phyloP scores from a whole-genome alignment of 2,888 invertebrate species.

The Watsonalla binaria region DNA sequence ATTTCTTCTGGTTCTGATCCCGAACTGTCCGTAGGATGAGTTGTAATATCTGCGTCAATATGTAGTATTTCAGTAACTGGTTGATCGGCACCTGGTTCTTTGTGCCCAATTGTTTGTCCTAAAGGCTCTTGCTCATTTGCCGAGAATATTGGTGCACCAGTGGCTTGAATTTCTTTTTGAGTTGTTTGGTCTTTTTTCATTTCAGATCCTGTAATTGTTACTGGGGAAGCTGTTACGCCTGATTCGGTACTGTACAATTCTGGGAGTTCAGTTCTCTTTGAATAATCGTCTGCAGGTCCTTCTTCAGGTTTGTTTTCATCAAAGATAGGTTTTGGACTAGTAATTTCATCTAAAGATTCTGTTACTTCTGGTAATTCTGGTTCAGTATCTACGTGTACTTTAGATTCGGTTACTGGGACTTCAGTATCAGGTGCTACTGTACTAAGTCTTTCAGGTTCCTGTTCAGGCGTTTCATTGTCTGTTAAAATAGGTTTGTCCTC shows the following conservation, averaged over 20 bases:
- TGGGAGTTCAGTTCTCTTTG: constrained; percentile 10
- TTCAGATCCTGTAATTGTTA: constrained; percentile 17
- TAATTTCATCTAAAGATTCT: constrained; percentile 3
- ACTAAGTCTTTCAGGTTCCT: background rate
- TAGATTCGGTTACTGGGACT: constrained; percentile 1
- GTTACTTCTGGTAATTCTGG: constrained; percentile 8
- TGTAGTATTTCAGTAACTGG: background rate
- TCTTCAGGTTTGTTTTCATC: constrained; percentile 8
- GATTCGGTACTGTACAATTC: constrained; percentile 7
- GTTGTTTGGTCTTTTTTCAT: constrained; percentile 10
- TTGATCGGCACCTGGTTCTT: background rate
- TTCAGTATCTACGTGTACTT: constrained; percentile 5
- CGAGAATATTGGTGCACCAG: background rate
- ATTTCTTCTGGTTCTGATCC: background rate
- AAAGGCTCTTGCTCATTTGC: background rate
- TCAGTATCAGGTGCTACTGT: constrained; percentile 2
- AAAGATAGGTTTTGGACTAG: background rate
- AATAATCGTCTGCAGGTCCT: constrained; percentile 9
- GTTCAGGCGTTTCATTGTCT: background rate
- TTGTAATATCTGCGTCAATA: background rate
- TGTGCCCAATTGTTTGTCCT: background rate
- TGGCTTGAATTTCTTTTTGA: background rate
- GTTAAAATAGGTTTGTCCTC: background rate
- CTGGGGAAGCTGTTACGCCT: constrained; percentile 12
- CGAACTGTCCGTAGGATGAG: background rate